A percentile compares a stretch with the other conserved stretches of the same genome.
Evolutionary conservation across 2,797 vertebrate genomes (phyloP).

Genomic region (Pseudochirops corinnae): DNA sequence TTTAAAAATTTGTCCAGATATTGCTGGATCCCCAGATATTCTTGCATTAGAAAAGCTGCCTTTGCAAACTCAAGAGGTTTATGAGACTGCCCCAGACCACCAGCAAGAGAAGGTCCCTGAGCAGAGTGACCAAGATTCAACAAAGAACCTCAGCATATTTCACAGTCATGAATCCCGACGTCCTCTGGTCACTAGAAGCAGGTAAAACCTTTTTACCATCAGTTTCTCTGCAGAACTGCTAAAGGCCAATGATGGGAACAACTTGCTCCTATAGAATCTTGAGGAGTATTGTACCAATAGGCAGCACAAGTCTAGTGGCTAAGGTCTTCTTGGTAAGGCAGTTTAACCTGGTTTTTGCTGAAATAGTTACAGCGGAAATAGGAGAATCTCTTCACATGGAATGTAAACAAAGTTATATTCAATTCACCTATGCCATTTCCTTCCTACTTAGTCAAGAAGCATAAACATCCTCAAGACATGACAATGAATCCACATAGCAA

Average conservation of each 20-base stretch:
- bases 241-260: not conserved
- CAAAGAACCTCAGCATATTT: not conserved
- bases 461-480: not conserved
- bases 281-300: not conserved
- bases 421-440: not conserved
- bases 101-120: not conserved
- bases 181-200: not conserved
- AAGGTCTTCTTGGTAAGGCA: not conserved
- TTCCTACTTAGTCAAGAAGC: not conserved
- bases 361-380: not conserved
- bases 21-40: not conserved
- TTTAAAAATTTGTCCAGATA: not conserved
- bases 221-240: not conserved
- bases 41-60: not conserved
- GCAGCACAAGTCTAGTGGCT: not conserved
- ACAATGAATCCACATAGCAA: not conserved
- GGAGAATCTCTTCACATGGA: not conserved
- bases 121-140: accelerated
- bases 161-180: not conserved
- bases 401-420: not conserved
- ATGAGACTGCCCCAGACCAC: not conserved
- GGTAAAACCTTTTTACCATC: not conserved
- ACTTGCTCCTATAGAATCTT: not conserved
- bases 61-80: not conserved
- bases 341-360: not conserved